Base-by-base conservation (phyloP, 2,888 invertebrate species). In the Magallana nippona region DNA sequence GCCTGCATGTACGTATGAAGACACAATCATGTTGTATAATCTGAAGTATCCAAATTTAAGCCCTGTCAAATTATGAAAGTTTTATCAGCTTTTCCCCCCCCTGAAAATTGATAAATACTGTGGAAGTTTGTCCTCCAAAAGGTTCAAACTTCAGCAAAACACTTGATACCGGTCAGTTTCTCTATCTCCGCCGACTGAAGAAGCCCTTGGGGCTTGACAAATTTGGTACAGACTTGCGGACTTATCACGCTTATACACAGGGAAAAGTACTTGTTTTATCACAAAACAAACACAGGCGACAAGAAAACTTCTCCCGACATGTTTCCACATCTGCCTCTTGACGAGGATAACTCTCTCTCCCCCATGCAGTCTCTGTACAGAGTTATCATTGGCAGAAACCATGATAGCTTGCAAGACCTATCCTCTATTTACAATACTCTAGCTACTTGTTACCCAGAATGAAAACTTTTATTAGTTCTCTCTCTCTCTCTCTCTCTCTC, bases 221-320 rank as follows among this genome's bases (percentile, higher is more conserved):
- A 71, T 71, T 71, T 71, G 71, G 71, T 71, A 71, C 71, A 71
- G 71, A 27, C 27, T 19, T 19, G 71, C 15, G 8, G 71, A 71
- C 71, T 71, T 71, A 71, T 71, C 71, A 71, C 27, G 32, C 13
- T 44, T 5, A 44, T 27, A 71, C 71, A 71, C 71, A 71, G 71
- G 71, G 71, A 71, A 71, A 71, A 71, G 71, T 71, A 71, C 71
- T 71, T 71, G 71, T 71, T 71, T 71, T 71, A 71, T 71, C 71
- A 17, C 27, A 71, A 71, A 71, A 71, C 71, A 71, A 71, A 71
- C 71, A 71, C 19, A 15, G 15, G 27, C 10, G 71, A 71, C 71
- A 71, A 71, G 71, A 71, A 27, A 71, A 71, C 71, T 71, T 71
- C 71, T 71, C 71, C 71, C 71, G 15, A 71, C 71, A 71, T 71